phyloP scores from a whole-genome alignment of 2,888 invertebrate genomes.

The Caenorhabditis zanzibari region DNA sequence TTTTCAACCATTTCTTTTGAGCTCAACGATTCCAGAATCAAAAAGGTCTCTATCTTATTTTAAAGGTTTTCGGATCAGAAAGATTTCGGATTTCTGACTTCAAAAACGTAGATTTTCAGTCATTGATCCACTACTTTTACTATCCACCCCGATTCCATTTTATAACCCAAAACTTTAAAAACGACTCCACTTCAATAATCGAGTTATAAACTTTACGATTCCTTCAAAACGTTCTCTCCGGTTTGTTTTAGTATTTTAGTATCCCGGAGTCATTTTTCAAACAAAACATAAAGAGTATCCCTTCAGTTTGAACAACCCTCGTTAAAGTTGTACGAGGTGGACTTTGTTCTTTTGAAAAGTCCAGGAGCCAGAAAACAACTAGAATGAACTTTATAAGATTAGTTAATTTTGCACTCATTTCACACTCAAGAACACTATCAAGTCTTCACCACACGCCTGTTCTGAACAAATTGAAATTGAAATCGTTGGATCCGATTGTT shows the following conservation, averaged over 20 bases:
- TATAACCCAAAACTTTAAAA: neutral
- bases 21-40: too few relatives aligned
- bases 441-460: slow-evolving; percentile 15
- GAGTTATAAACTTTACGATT: slow-evolving; percentile 2
- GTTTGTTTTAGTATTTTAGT: neutral
- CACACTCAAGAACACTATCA: slow-evolving; percentile 16
- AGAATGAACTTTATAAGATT: slow-evolving; percentile 17
- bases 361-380: neutral
- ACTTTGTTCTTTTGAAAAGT: neutral
- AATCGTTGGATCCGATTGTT: neutral
- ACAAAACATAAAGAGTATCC: neutral
- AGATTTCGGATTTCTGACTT: too few relatives aligned
- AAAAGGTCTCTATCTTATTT: too few relatives aligned
- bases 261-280: slow-evolving; percentile 5
- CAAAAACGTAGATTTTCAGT: neutral
- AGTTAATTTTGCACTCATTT: slow-evolving; percentile 36
- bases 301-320: neutral
- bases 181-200: neutral
- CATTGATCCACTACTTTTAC: neutral
- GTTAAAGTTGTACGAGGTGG: slow-evolving; percentile 13
- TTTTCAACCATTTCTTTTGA: too few relatives aligned
- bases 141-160: neutral
- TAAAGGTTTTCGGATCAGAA: too few relatives aligned
- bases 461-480: slow-evolving; percentile 43
- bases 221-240: neutral